Percentiles rank a stretch among this genome's conserved stretches.
Conservation (phyloP, 2,888 invertebrate species). For the Tetragonula carbonaria region DNA sequence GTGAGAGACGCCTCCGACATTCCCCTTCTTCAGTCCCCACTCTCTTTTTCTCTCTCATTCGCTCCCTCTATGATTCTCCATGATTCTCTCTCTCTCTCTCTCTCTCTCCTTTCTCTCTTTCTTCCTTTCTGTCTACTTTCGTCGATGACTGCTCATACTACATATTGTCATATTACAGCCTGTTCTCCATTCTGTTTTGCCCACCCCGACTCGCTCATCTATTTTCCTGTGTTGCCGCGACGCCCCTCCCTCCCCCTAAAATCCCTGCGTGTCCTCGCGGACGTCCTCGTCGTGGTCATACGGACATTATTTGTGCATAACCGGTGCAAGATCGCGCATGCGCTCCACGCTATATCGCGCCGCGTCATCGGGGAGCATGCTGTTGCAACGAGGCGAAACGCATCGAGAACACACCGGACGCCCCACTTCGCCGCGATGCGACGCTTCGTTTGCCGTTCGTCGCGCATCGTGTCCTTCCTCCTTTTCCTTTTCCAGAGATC, state of each 20-base stretch:
- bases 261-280: not conserved
- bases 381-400: slow-evolving; percentile 24
- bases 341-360: slow-evolving; percentile 46
- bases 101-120: slow-evolving; percentile 24
- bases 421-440: slow-evolving; percentile 22
- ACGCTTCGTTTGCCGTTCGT: slow-evolving; percentile 31
- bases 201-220: slow-evolving; percentile 19
- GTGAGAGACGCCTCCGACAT: slow-evolving; percentile 73
- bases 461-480: slow-evolving; percentile 61
- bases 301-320: not conserved
- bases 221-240: slow-evolving; percentile 39
- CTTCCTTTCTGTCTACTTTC: not conserved
- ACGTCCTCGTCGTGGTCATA: slow-evolving; percentile 29
- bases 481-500: slow-evolving; percentile 68
- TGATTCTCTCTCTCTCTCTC: slow-evolving; percentile 17
- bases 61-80: no score
- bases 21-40: slow-evolving; percentile 38
- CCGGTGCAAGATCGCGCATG: slow-evolving; percentile 59
- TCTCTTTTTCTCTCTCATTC: slow-evolving; percentile 25
- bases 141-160: slow-evolving; percentile 16
- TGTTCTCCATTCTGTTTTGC: slow-evolving; percentile 31
- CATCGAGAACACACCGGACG: slow-evolving; percentile 24
- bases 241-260: not conserved
- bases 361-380: slow-evolving; percentile 41
- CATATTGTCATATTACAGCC: slow-evolving; percentile 39